Base-by-base conservation (phyloP, 2,797 vertebrate genomes). In the Lycodopsis pacificus region DNA sequence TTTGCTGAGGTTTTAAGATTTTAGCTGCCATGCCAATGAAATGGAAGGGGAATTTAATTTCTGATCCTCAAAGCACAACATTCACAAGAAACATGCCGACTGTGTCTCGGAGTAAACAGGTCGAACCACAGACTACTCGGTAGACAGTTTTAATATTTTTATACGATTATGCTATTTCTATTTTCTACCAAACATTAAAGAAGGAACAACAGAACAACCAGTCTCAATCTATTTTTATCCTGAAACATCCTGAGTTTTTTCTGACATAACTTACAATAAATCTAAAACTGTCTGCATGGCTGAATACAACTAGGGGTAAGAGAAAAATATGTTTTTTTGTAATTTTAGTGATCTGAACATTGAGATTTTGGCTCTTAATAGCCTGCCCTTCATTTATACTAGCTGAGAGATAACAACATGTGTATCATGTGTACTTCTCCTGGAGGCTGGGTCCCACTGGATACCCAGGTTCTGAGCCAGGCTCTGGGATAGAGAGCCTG, bases 401-500 rank as follows among this genome's bases (percentile, higher is more conserved):
- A 62, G 3, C 27, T 54, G 20, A 63, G 32, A 71, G 30, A 38
- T 22, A 64, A 65, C 44, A 67, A 53, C 1, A 44, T 34, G 22
- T 51, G 51, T 76, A 54, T 87, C 67, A 80, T 81, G 73, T 84
- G 66, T 97, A 99, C 98, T 99, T 93, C 97, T 98, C 92, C 95
- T 97, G 77, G 94, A 88, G 72, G 94, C 95, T 14, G 97, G 97
- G 82, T 99, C 97, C 98, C 98, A 99, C 15, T 98, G 98, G 93
- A 99, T 98, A 75, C 97, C 98, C 72, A 99, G 93, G 92, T 99
- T 99, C 93, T 99, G 97, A 83, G 97, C 97, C 93, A 99, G 94
- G 90, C 97, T 98, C 91, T 99, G 98, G 20, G 97, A 96, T 44
- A 99, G 90, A 42, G 96, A 95, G 79, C 93, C 94, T 14, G 96